A percentile compares a stretch with the other conserved stretches of the same genome.
These are phyloP conservation scores for Coregonus clupeaformis DNA, from an alignment of 2,113 vertebrate genomes.

Conservation along the genomic window DNA sequence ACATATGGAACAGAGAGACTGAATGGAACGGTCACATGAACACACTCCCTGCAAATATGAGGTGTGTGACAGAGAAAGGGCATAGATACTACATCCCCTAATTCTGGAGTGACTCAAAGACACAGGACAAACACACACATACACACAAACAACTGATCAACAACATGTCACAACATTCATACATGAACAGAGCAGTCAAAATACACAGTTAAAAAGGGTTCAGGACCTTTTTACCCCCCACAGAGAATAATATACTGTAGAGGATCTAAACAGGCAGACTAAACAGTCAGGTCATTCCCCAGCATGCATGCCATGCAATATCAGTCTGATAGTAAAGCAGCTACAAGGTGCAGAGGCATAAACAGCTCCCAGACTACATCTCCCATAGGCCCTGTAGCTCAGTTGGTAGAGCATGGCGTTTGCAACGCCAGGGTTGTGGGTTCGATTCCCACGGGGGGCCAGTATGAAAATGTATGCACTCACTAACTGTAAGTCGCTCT, in stretches of 20 bases:
- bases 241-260: slow-evolving; percentile 30
- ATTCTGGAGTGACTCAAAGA: neutral
- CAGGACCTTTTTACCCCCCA: slow-evolving; percentile 33
- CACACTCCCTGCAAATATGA: neutral
- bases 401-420: no score
- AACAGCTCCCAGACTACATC: slow-evolving; percentile 50
- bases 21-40: neutral
- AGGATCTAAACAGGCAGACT: slow-evolving; percentile 37
- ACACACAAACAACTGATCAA: slow-evolving; percentile 1
- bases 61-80: neutral
- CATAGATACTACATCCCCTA: neutral
- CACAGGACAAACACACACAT: slow-evolving; percentile 16
- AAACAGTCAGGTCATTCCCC: slow-evolving; percentile 32
- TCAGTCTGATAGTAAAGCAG: slow-evolving; percentile 24
- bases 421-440: no score
- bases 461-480: no score
- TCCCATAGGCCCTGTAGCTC: slow-evolving; percentile 44
- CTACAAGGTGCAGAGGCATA: slow-evolving; percentile 5
- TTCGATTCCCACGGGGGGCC: no score
- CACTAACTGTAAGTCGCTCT: no score
- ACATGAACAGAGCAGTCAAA: slow-evolving; percentile 58
- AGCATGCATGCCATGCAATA: slow-evolving; percentile 60
- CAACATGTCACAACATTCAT: slow-evolving; percentile 54
- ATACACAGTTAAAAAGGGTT: slow-evolving; percentile 59
- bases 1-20: neutral